A percentile compares a stretch with the other conserved stretches of the same genome.
Conservation (phyloP, 2,797 vertebrate species). For the Petrocephalus sullivani region DNA sequence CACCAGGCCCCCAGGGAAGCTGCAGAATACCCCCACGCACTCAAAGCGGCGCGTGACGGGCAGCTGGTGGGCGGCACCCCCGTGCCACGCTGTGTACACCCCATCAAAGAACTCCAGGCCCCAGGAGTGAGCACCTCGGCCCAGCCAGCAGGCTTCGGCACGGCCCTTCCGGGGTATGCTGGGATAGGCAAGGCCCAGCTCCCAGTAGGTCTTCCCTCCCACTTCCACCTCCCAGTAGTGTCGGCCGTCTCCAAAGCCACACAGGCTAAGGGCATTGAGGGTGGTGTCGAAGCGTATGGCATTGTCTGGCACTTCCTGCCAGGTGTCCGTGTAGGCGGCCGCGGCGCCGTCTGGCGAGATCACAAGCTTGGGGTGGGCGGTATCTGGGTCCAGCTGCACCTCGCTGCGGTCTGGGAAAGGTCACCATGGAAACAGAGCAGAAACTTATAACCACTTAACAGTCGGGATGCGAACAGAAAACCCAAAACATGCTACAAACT, state of each 20-base stretch:
- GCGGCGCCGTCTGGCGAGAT: slow-evolving; percentile 57
- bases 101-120: slow-evolving; percentile 69
- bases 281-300: slow-evolving; percentile 65
- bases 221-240: slow-evolving; percentile 73
- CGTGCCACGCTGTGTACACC: slow-evolving; percentile 69
- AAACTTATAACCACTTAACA: background rate
- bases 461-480: background rate
- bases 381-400: slow-evolving; percentile 59
- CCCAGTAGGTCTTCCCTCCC: slow-evolving; percentile 70
- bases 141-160: slow-evolving; percentile 68
- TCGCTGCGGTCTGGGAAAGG: slow-evolving; percentile 58
- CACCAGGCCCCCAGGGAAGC: slow-evolving; percentile 59
- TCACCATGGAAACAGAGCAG: background rate
- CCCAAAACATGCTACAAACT: background rate
- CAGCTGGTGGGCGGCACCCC: slow-evolving; percentile 60
- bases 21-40: slow-evolving; percentile 62
- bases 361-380: slow-evolving; percentile 67
- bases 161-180: slow-evolving; percentile 63
- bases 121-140: slow-evolving; percentile 64
- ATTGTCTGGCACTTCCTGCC: slow-evolving; percentile 62
- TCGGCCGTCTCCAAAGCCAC: slow-evolving; percentile 55
- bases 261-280: slow-evolving; percentile 64
- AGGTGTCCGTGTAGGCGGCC: slow-evolving; percentile 58
- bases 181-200: slow-evolving; percentile 67
- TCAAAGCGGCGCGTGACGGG: slow-evolving; percentile 47